Evolutionary conservation across 1,140 invertebrate species (phyloP), one percentile per base, ranked within the genome.

Genomic region (Caenorhabditis remanei): DNA sequence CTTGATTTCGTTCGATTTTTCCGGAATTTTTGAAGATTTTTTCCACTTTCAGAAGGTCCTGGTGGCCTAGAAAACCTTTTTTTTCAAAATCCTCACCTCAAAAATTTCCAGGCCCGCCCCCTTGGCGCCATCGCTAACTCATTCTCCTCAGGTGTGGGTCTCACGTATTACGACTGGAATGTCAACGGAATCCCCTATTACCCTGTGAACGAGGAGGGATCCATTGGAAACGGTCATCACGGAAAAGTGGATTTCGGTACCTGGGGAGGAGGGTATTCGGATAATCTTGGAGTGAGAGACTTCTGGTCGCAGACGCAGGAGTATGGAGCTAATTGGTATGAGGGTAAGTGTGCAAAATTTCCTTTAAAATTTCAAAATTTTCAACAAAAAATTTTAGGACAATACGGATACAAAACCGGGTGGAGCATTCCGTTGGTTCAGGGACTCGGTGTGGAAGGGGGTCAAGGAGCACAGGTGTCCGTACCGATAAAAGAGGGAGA

Each of bases 101-200:
- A 24, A 21, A 46, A 16, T 4, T 40, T 55, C 4, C 16, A 85
- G 65, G 85, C 87, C n/a, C 43, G 56, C 32, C 89, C 89, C 3
- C 89, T 90, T 48, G 89, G 89, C 11, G 89, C 89, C 2, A 90
- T 90, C 46, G 89, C 89, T 0, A 90, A 90, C 71, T 83, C 89
- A 9, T 90, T 88, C 84, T 87, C 79, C 24, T 87, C 85, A n/a
- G 86, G 86, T 46, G 89, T 90, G 19, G 89, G 89, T 16, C 19
- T 90, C 6, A 89, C 89, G 1, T 87, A 67, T 40, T 90, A 88
- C 56, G 88, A 88, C 43, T 88, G 87, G 87, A 87, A 79, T 21
- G 85, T 90, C 32, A 89, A 90, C 67, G 89, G 89, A 61, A 90
- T 90, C 13, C 89, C 89, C 24, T 90, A 88, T 56, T 90, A 90